These are phyloP conservation scores for Aphis craccivora DNA, from an alignment of 1,140 invertebrate genomes.

Conservation along the genomic window DNA sequence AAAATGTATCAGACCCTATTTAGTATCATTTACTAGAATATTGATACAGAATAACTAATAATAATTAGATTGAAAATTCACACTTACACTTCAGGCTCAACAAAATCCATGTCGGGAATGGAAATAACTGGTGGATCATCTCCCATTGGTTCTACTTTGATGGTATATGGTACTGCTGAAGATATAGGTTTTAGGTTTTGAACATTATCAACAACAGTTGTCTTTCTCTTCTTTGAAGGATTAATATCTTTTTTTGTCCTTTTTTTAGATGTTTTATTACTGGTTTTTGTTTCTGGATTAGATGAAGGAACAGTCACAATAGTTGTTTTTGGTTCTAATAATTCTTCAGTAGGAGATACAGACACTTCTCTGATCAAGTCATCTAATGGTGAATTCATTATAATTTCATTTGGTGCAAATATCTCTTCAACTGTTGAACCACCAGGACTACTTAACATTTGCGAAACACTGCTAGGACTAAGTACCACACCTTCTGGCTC, in stretches of 20 bases:
- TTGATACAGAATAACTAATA: neutral
- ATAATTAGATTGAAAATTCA: neutral
- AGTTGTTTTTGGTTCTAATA: slow-evolving; percentile 32
- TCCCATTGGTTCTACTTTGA: slow-evolving; percentile 26
- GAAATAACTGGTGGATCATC: slow-evolving; percentile 46
- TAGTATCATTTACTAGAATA: neutral
- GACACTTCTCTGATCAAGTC: slow-evolving; percentile 53
- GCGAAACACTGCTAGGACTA: slow-evolving; percentile 46
- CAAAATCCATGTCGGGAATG: slow-evolving; percentile 16
- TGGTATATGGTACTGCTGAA: neutral
- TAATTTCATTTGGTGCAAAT: slow-evolving; percentile 45
- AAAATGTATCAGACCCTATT: neutral
- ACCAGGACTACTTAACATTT: slow-evolving; percentile 44
- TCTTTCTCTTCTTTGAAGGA: neutral
- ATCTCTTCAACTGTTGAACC: slow-evolving; percentile 46
- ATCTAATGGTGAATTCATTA: slow-evolving; percentile 37
- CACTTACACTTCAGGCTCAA: slow-evolving; percentile 47
- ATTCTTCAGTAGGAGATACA: slow-evolving; percentile 46
- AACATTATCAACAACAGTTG: neutral
- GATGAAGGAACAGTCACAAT: neutral
- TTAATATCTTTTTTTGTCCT: slow-evolving; percentile 12
- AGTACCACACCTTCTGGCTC: slow-evolving; percentile 39
- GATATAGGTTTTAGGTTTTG: neutral
- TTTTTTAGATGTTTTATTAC: neutral
- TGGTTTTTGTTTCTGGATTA: neutral